phyloP scores from a whole-genome alignment of 2,113 vertebrate genomes.

The Anhinga anhinga region DNA sequence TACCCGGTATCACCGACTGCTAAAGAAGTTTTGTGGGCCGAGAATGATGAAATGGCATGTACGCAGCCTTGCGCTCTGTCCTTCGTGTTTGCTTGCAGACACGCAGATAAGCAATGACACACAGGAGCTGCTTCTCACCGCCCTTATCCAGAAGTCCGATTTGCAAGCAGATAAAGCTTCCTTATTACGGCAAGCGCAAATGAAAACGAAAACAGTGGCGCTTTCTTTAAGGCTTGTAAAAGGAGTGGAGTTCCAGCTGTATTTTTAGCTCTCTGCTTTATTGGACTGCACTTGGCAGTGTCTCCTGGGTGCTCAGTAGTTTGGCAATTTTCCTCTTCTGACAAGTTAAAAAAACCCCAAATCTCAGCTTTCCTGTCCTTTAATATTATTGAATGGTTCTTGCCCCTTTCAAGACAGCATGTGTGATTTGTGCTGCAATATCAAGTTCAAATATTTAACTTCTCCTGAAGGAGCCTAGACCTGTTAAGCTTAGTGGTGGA shows the following conservation, averaged over 20 bases:
- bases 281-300: background rate
- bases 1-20: rapidly evolving
- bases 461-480: background rate
- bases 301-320: background rate
- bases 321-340: background rate
- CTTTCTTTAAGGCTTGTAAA: background rate
- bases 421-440: background rate
- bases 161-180: background rate
- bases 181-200: rapidly evolving
- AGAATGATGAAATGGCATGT: rapidly evolving
- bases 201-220: background rate
- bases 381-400: background rate
- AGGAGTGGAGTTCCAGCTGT: background rate
- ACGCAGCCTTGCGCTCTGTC: background rate
- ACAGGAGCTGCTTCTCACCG: background rate
- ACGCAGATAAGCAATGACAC: background rate
- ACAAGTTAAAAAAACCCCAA: background rate
- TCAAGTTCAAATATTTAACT: background rate
- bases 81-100: background rate
- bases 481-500: background rate
- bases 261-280: background rate
- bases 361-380: background rate
- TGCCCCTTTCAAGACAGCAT: background rate
- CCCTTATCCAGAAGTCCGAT: background rate
- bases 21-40: background rate